Evolutionary conservation across 2,888 invertebrate genomes (phyloP).

Genomic region (Drosophila suboccidentalis): DNA sequence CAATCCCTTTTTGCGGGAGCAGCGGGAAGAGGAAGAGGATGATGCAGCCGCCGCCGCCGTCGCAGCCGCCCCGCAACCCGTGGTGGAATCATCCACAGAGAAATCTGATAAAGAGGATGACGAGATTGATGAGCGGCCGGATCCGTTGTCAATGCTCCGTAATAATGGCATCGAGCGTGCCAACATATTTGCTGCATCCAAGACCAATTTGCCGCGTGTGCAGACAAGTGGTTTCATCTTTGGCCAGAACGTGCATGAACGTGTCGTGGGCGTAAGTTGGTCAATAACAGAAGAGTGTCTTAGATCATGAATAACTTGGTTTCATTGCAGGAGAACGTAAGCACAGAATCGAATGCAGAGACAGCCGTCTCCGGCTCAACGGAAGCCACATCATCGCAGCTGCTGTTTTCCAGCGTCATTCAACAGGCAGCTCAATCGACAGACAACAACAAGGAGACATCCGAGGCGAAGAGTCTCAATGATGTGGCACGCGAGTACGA

Average conservation of each 20-base stretch:
- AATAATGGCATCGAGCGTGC: conserved; percentile 84
- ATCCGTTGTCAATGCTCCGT: conserved; percentile 83
- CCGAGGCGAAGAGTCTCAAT: conserved; percentile 87
- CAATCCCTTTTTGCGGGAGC: conserved; percentile 84
- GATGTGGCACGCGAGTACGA: conserved; percentile 96
- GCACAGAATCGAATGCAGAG: conserved; percentile 79
- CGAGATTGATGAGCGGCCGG: conserved; percentile 82
- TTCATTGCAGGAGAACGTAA: conserved; percentile 71
- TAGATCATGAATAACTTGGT: not conserved
- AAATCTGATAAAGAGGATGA: conserved; percentile 70
- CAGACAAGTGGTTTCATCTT: conserved; percentile 91
- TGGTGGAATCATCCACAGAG: conserved; percentile 67
- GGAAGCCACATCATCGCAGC: conserved; percentile 86
- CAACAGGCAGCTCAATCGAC: conserved; percentile 86
- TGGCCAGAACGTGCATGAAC: conserved; percentile 95
- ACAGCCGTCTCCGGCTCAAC: conserved; percentile 85
- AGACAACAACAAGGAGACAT: conserved; percentile 78
- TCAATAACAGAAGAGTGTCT: not conserved
- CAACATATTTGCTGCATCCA: conserved; percentile 83
- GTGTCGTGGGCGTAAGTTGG: conserved; percentile 89
- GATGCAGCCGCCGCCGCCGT: not conserved
- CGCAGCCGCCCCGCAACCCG: conserved; percentile 24
- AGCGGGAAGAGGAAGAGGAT: conserved; percentile 71
- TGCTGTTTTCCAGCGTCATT: conserved; percentile 91
- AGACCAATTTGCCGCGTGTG: conserved; percentile 85